phyloP scores from a whole-genome alignment of 2,113 vertebrate species.

The Choloepus hoffmanni region DNA sequence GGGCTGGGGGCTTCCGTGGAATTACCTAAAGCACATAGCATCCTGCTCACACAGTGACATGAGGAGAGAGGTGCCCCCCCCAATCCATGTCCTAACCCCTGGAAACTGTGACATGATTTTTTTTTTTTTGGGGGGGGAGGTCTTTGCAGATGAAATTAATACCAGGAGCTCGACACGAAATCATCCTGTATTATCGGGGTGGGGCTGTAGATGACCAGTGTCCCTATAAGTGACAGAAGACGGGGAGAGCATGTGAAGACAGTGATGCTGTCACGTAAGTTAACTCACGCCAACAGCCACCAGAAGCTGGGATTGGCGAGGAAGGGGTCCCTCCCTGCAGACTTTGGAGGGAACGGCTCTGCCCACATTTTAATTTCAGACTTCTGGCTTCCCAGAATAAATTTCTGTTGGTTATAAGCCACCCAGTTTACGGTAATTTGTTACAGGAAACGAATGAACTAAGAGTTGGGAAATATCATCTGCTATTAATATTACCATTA shows the following conservation, averaged over 20 bases:
- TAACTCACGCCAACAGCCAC: not conserved
- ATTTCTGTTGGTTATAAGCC: not conserved
- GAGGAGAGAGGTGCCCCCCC: not conserved
- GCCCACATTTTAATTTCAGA: not conserved
- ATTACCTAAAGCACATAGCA: not conserved
- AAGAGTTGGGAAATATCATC: not conserved
- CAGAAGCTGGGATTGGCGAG: not conserved
- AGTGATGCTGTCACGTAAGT: not conserved
- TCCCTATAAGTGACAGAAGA: not conserved
- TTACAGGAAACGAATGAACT: not conserved
- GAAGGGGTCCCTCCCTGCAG: not conserved
- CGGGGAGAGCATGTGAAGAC: not conserved
- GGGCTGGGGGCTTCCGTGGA: not conserved
- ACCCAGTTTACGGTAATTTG: not conserved
- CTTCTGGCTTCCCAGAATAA: not conserved
- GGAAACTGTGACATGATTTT: not conserved
- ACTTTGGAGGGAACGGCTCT: not conserved
- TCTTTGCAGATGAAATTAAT: not conserved
- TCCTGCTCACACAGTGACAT: no score
- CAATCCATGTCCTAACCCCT: rapidly evolving
- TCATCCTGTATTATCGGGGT: not conserved
- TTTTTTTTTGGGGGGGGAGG: not conserved
- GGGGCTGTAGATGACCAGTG: not conserved
- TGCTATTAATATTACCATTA: not conserved
- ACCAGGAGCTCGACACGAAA: not conserved